phyloP scores from a whole-genome alignment of 2,888 invertebrate genomes.

The Carterocephalus palaemon region DNA sequence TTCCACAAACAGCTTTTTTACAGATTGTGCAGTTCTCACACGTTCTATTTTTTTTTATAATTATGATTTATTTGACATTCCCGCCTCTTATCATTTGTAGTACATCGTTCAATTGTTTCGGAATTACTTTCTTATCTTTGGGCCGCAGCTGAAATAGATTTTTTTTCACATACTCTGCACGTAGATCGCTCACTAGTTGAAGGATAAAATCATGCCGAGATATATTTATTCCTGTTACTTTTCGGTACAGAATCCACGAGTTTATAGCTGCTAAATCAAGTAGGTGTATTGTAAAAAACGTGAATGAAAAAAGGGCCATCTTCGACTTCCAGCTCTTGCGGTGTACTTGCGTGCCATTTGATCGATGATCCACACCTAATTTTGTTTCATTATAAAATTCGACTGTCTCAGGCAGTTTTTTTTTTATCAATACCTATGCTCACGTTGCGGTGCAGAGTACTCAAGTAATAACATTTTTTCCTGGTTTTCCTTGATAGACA shows the following conservation, averaged over 20 bases:
- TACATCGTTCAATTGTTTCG: constrained; percentile 16
- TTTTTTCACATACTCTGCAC: constrained; percentile 8
- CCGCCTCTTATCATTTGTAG: constrained; percentile 14
- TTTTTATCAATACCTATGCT: constrained; percentile 1
- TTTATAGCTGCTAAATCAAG: constrained; percentile 20
- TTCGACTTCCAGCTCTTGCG: constrained; percentile 11
- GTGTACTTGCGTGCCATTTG: constrained; percentile 18
- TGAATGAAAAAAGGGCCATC: constrained; percentile 21
- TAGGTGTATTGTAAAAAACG: constrained; percentile 22
- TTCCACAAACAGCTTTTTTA: constrained; percentile 5
- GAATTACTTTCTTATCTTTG: not conserved
- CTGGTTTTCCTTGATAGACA: constrained; percentile 17
- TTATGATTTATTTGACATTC: constrained; percentile 5
- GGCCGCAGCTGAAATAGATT: not conserved
- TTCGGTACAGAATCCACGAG: constrained; percentile 17
- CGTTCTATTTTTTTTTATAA: not conserved
- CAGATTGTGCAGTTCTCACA: not conserved
- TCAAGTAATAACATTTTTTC: constrained; percentile 17
- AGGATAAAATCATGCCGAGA: constrained; percentile 10
- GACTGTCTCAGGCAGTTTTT: constrained; percentile 7
- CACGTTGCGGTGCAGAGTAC: constrained; percentile 9
- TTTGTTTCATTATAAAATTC: constrained; percentile 20
- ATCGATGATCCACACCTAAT: constrained; percentile 15
- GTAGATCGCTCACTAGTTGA: constrained; percentile 8
- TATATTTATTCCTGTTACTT: constrained; percentile 19